phyloP scores from a whole-genome alignment of 1,140 invertebrate species.

The Aphelinus certus region DNA sequence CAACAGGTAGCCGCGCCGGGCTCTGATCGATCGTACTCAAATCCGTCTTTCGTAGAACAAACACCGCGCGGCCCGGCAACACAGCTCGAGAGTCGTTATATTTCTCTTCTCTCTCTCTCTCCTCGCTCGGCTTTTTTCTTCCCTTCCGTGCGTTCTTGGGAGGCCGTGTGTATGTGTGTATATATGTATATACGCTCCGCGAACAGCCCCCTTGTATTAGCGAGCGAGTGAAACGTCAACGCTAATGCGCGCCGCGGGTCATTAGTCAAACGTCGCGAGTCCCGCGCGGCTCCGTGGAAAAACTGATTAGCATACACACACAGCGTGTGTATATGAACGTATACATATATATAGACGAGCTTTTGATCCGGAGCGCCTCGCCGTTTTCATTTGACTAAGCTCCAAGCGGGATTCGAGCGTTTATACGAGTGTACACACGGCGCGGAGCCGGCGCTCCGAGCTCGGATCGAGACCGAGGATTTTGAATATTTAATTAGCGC shows the following conservation, averaged over 20 bases:
- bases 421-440: too few species aligned
- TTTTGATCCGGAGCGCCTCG: conserved; percentile 22
- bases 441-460: too few species aligned
- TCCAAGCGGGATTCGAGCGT: too few species aligned
- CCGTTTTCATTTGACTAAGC: conserved; percentile 53
- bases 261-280: conserved; percentile 50
- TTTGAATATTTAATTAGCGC: conserved; percentile 56
- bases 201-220: background rate
- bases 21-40: conserved; percentile 40
- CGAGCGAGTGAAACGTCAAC: conserved; percentile 19
- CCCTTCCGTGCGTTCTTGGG: background rate
- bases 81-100: too few species aligned
- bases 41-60: conserved; percentile 15
- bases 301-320: conserved; percentile 53
- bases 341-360: conserved; percentile 28
- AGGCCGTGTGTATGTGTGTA: too few species aligned
- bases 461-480: conserved; percentile 36
- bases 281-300: conserved; percentile 47
- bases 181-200: too few species aligned
- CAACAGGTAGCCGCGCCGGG: conserved; percentile 19
- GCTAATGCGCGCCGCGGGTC: conserved; percentile 32
- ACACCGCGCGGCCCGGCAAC: background rate
- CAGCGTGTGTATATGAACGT: too few species aligned
- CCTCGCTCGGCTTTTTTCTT: conserved; percentile 4
- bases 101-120: background rate